Base-by-base conservation (phyloP, 2,888 invertebrate species). In the Hecatera dysodea region DNA sequence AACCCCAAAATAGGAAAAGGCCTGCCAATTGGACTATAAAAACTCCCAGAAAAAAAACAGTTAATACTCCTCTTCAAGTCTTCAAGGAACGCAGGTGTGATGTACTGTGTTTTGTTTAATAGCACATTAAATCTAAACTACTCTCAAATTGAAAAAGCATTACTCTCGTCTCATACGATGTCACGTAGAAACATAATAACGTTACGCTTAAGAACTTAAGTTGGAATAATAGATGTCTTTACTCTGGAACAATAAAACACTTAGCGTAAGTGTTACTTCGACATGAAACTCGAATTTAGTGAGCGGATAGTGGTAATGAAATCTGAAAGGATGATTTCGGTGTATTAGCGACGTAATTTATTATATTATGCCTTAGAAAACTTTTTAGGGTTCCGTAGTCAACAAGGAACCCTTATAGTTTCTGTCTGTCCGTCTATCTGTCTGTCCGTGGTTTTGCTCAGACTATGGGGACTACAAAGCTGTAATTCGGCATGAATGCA, bases 231-330 rank as follows among this genome's bases (percentile, higher is more conserved):
- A 65, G 50, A 69, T 69, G 42, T 69, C 22, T 67, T 61, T 52
- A 46, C 66, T 53, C 60, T 29, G 39, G 62, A 48, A 76, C 64
- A 29, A 57, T 80, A 71, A 70, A 80, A 71, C 81, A 67, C 71
- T 81, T 76, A 70, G 29, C 44, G 70, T 60, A 64, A 70, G 57
- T 55, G 61, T 66, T 52, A 12, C 36, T 44, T 75, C 72, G 68
- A 83, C 84, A 84, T 70, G 84, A 60, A 82, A 86, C 76, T 79
- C 61, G 82, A 86, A 86, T 86, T 85, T 73, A 80, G 74, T 71
- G 71, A 81, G 80, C 72, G 72, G 75, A 80, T 81, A 69, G 67
- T 55, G 78, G 75, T 81, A 72, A 69, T 75, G 46, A 77, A 72
- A 75, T 71, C 55, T 44, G 39, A 64, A 48, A 44, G 52, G 42